phyloP scores from a whole-genome alignment of 2,888 invertebrate species.

The Drosophila lacicola region DNA sequence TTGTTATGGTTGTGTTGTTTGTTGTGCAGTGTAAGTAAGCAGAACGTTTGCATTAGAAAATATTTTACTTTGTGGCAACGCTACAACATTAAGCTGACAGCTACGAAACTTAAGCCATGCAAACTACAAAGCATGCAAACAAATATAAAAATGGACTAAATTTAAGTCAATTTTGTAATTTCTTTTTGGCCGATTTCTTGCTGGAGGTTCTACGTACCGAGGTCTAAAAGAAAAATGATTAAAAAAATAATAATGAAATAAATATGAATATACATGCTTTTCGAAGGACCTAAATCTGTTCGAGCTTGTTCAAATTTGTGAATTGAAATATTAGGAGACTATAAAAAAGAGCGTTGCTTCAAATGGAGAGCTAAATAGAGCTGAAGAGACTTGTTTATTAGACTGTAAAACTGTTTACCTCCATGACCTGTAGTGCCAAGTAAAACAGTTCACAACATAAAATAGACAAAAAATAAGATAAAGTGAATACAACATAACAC shows the following conservation, averaged over 20 bases:
- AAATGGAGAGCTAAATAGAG: conserved; percentile 32
- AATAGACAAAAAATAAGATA: conserved; percentile 61
- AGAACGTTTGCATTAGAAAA: conserved; percentile 44
- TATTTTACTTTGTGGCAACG: not conserved
- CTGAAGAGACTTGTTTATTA: conserved; percentile 45
- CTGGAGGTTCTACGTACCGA: conserved; percentile 57
- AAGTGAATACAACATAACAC: conserved; percentile 58
- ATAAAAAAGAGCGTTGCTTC: conserved; percentile 11
- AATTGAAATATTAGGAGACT: conserved; percentile 25
- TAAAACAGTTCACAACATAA: conserved; percentile 61
- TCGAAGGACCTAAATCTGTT: conserved; percentile 33
- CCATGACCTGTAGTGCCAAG: conserved; percentile 74
- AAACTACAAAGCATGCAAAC: conserved; percentile 39
- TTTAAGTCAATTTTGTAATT: conserved; percentile 28
- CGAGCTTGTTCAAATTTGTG: conserved; percentile 23
- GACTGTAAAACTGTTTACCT: conserved; percentile 72
- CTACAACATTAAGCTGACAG: conserved; percentile 13
- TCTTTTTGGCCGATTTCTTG: conserved; percentile 53
- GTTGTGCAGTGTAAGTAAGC: conserved; percentile 45
- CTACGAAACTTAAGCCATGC: conserved; percentile 43
- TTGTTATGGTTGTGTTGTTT: conserved; percentile 37
- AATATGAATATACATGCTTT: conserved; percentile 54
- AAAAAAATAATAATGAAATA: conserved; percentile 27
- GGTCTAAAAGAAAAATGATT: conserved; percentile 60
- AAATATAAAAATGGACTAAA: conserved; percentile 7